phyloP scores from a whole-genome alignment of 2,113 vertebrate genomes.

The Clinocottus analis region DNA sequence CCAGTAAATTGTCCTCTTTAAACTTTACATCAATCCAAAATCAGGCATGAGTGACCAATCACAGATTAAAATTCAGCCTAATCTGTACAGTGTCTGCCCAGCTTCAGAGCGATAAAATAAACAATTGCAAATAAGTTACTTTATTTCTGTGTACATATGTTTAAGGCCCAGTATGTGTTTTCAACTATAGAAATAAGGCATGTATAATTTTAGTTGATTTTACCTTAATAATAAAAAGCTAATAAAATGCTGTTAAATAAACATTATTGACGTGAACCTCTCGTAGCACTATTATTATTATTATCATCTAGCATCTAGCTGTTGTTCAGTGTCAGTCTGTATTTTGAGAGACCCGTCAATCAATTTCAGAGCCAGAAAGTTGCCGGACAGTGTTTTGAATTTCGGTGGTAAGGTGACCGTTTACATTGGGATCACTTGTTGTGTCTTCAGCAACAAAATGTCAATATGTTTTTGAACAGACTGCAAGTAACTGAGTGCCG shows the following conservation, averaged over 20 bases:
- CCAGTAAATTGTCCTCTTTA: no score
- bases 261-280: neutral
- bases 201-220: neutral
- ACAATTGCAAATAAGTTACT: no score
- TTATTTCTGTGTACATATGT: neutral
- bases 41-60: no score
- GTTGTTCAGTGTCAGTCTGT: neutral
- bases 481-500: constrained; percentile 3
- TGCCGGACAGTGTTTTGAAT: neutral
- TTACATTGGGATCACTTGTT: constrained; percentile 6
- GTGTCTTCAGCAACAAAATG: neutral
- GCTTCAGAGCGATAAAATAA: no score
- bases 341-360: neutral
- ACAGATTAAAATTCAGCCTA: no score
- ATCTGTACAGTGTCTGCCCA: no score
- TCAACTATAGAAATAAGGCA: neutral
- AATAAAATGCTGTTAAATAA: neutral
- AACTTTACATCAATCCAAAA: no score
- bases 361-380: neutral
- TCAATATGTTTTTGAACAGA: neutral
- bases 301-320: neutral
- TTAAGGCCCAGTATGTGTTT: neutral
- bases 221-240: neutral
- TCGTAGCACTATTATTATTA: neutral
- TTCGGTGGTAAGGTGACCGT: neutral